phyloP scores from a whole-genome alignment of 2,888 invertebrate genomes.

The Ellobium chinense region DNA sequence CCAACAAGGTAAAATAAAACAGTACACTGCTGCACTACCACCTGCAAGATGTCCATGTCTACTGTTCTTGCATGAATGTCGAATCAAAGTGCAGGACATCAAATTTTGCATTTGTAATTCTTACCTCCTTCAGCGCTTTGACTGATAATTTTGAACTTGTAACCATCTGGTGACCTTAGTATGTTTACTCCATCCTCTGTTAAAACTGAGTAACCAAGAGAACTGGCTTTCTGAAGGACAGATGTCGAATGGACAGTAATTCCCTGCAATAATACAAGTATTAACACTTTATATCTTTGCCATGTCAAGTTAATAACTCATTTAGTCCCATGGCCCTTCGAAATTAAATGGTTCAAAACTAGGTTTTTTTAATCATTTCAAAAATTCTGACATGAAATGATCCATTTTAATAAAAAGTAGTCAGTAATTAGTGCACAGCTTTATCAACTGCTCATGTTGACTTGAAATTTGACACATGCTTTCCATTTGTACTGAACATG shows the following conservation, averaged over 20 bases:
- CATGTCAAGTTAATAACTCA: too few species aligned
- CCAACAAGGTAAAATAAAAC: not conserved
- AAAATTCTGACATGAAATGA: too few species aligned
- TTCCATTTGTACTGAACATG: too few species aligned
- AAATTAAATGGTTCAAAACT: too few species aligned
- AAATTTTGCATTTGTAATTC: not conserved
- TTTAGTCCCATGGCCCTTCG: too few species aligned
- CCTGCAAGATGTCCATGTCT: not conserved
- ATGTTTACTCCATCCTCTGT: conserved; percentile 83
- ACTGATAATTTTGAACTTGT: conserved; percentile 89
- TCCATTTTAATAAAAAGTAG: too few species aligned
- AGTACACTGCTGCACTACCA: not conserved
- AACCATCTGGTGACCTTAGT: conserved; percentile 94
- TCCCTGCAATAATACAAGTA: too few species aligned
- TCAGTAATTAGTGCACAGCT: too few species aligned
- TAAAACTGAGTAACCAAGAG: conserved; percentile 86
- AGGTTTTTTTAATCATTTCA: too few species aligned
- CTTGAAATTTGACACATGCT: too few species aligned
- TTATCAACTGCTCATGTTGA: too few species aligned
- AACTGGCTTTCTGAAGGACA: conserved; percentile 86
- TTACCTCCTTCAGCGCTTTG: conserved; percentile 79
- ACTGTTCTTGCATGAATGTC: not conserved
- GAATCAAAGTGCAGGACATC: not conserved
- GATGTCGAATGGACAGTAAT: conserved; percentile 45
- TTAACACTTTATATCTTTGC: too few species aligned